Evolutionary conservation across 2,113 vertebrate genomes (phyloP), one percentile per base, ranked within the genome.

Genomic region (Aspidoscelis tigris): DNA sequence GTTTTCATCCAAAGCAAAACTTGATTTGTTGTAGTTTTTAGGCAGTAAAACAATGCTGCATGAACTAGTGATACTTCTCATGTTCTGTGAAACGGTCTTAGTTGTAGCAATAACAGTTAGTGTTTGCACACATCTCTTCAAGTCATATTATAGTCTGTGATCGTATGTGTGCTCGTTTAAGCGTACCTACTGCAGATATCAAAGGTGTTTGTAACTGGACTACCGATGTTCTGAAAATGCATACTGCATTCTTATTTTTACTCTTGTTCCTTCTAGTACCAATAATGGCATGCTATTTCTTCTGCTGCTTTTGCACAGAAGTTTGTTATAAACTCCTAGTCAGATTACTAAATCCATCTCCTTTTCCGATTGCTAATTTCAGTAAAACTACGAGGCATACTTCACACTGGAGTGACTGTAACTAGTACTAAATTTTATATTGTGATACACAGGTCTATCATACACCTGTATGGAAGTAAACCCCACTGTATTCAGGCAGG

Each of bases 1-100:
- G 0, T 1, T 0, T 0, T 64, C 55, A 9, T 84, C 5, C 2
- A 33, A 50, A 41, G 70, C 16, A 65, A 53, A 2, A 2, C 50
- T 16, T 76, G 12, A 58, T 5, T 83, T 80, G 47, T 0, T 1
- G 0, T 18, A 0, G 0, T 82, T 70, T 74, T 4, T 33, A 85
- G n/a, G 0, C 26, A 70, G 0, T 53, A 82, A n/a, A 70, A 7
- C 39, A 33, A 24, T 0, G 0, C 61, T 68, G 0, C 0, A 47
- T 43, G 55, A 87, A 90, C 14, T 0, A 0, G 26, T 64, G 2
- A 61, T 69, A 64, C 43, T 12, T 58, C 4, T 26, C 71, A n/a
- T 22, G 9, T 44, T 5, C 53, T 72, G 1, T 20, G 82, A 80
- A 84, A 71, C 47, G 11, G 1, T 74, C 39, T 55, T 72, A 12